Base-by-base conservation (phyloP, 2,113 vertebrate genomes). In the Syngnathus scovelli region DNA sequence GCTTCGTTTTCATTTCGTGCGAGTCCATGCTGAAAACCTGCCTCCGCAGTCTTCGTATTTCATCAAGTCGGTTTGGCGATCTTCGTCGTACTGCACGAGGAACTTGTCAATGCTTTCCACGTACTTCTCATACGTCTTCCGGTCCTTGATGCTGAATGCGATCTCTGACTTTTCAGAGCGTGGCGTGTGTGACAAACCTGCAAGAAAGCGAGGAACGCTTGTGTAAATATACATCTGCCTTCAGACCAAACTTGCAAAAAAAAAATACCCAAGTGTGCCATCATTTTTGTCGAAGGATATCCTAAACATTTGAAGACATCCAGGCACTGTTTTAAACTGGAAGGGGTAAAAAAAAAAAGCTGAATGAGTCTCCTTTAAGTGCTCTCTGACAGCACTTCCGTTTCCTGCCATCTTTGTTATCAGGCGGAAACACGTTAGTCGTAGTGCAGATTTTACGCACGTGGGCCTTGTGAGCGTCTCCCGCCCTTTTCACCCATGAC, bases 21-120 rank as follows among this genome's bases (percentile, higher is more conserved):
- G 3, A 0, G 27, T 33, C 27, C 0, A 33, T 33, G 27, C 27
- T 33, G 27, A 48, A 10, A 68, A 91, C 93, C 92, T 88, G 93
- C 97, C 84, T 78, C 84, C 85, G 64, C 97, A 99, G 7, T 94
- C 82, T 69, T 96, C 90, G 66, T 86, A 96, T 0, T 85, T 33
- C 0, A 6, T 3, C 5, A 23, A 46, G 0, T 91, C 81, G 0
- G 0, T 23, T 86, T 98, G 95, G 0, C 1, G 1, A 0, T 5
- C 6, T 0, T 67, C 55, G 0, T 78, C 41, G 66, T 99, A 99
- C 10, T 8, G 4, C 0, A 62, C 18, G 33, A 99, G 86, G 67
- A 99, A 91, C 0, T 12, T 21, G 0, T 61, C 0, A 0, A 98
- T 86, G 77, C 72, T 88, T 0, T 10, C 6, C 15, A 85, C 55